Percentiles rank a stretch among this genome's conserved stretches.
Conservation (phyloP, 2,888 invertebrate species). For the Margaritifera margaritifera region DNA sequence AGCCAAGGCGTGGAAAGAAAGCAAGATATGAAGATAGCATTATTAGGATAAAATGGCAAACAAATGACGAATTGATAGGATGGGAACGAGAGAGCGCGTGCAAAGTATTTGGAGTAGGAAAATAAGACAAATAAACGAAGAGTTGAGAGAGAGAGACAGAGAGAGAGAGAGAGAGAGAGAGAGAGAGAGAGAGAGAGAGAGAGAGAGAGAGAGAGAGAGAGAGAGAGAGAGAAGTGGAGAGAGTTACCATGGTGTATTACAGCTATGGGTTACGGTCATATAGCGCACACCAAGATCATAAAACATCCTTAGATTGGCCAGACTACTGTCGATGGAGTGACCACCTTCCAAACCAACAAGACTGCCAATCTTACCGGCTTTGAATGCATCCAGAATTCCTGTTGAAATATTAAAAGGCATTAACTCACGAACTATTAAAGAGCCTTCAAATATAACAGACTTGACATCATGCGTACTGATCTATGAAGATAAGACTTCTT, state of each 20-base stretch:
- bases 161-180: background rate
- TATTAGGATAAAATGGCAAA: too few relatives aligned
- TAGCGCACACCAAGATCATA: constrained; percentile 89
- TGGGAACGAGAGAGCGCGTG: too few relatives aligned
- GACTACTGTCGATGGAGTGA: constrained; percentile 86
- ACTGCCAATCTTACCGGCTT: constrained; percentile 86
- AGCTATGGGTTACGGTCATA: constrained; percentile 90
- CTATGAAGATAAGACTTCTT: too few relatives aligned
- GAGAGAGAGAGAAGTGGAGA: background rate
- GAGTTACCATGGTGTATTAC: constrained; percentile 87
- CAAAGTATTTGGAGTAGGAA: too few relatives aligned
- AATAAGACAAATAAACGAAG: too few relatives aligned
- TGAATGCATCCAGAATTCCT: constrained; percentile 82
- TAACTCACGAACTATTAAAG: too few relatives aligned
- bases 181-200: background rate
- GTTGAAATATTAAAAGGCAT: constrained; percentile 25
- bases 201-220: background rate
- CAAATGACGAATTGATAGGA: too few relatives aligned
- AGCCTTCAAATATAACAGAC: too few relatives aligned
- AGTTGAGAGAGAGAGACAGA: too few relatives aligned
- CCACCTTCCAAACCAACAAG: constrained; percentile 93
- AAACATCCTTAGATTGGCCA: constrained; percentile 85
- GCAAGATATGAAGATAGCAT: too few relatives aligned
- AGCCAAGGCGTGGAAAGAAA: too few relatives aligned
- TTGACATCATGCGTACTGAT: too few relatives aligned